phyloP scores from a whole-genome alignment of 2,113 vertebrate species.

The Centropus bengalensis region DNA sequence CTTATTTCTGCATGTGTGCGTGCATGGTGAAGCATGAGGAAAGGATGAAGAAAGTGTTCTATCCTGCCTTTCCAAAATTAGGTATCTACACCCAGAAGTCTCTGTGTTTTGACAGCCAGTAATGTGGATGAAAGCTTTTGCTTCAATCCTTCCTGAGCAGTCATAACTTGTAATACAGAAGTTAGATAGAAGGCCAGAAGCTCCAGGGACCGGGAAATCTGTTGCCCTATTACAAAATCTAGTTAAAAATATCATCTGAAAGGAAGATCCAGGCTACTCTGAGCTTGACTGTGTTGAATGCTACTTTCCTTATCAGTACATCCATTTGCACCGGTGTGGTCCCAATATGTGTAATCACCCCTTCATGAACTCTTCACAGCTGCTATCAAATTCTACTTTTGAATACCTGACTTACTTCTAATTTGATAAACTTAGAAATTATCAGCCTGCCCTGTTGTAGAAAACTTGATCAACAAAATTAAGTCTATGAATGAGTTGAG shows the following conservation, averaged over 20 bases:
- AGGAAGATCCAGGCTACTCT: neutral
- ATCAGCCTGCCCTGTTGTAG: neutral
- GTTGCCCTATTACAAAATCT: conserved; percentile 17
- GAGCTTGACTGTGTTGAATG: neutral
- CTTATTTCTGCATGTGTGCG: neutral
- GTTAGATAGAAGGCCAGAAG: neutral
- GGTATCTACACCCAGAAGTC: conserved; percentile 27
- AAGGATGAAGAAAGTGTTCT: conserved; percentile 57
- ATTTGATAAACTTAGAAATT: neutral
- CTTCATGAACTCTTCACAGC: neutral
- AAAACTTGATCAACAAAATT: neutral
- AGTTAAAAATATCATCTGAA: conserved; percentile 5
- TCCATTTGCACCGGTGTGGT: neutral
- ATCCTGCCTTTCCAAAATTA: conserved; percentile 14
- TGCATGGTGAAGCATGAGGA: neutral
- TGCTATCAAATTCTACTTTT: neutral
- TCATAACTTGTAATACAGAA: neutral
- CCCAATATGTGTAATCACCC: accelerated
- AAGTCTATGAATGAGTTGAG: neutral
- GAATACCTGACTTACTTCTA: neutral
- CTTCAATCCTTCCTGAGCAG: neutral
- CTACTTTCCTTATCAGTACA: neutral
- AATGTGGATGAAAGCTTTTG: conserved; percentile 8
- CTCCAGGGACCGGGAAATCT: conserved; percentile 1
- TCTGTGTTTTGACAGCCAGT: conserved; percentile 47